phyloP scores from a whole-genome alignment of 2,888 invertebrate genomes.

The Beris morrisii region DNA sequence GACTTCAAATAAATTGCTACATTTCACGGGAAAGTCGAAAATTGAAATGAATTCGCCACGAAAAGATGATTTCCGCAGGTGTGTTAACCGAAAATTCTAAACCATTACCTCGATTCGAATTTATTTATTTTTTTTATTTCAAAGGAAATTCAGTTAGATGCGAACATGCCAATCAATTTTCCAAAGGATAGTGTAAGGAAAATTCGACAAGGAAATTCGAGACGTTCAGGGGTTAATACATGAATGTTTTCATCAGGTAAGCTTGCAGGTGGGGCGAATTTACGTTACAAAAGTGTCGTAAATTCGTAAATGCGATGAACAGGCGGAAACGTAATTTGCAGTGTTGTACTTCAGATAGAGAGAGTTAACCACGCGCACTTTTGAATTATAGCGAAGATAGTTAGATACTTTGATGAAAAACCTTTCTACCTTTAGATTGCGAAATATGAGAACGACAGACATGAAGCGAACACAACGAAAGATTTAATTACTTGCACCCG shows the following conservation, averaged over 20 bases:
- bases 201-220: background rate
- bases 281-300: no score
- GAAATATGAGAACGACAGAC: slow-evolving; percentile 24
- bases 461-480: slow-evolving; percentile 16
- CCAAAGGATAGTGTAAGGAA: background rate
- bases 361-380: no score
- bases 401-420: no score
- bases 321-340: no score
- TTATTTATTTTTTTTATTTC: slow-evolving; percentile 19
- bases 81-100: slow-evolving; percentile 33
- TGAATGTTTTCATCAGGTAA: no score
- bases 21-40: slow-evolving; percentile 3
- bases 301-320: no score
- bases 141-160: no score
- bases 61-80: slow-evolving; percentile 34
- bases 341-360: no score
- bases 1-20: no score
- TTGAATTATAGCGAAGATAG: background rate
- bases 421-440: background rate
- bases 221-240: no score
- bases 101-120: slow-evolving; percentile 31
- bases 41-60: slow-evolving; percentile 29
- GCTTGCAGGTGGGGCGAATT: no score
- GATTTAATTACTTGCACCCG: slow-evolving; percentile 35
- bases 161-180: slow-evolving; percentile 15